Evolutionary conservation across 2,113 vertebrate species (phyloP).

Genomic region (Onychorhynchus coronatus): DNA sequence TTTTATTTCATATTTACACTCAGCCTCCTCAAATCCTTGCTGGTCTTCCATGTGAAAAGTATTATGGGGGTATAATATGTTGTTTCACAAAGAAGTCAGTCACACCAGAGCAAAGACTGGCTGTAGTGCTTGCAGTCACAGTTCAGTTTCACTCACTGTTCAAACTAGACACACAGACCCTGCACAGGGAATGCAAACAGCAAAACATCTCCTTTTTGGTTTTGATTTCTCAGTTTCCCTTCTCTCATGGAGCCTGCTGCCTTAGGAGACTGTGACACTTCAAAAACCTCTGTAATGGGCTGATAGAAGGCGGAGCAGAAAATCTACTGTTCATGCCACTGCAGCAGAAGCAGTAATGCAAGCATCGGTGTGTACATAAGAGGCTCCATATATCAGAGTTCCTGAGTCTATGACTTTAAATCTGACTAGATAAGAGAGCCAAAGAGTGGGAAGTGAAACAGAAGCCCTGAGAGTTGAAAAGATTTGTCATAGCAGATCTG

Average conservation of each 20-base stretch:
- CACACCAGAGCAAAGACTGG: background rate
- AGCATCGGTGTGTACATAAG: background rate
- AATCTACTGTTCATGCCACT: background rate
- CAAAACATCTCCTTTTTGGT: background rate
- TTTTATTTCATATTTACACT: background rate
- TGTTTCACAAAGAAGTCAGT: background rate
- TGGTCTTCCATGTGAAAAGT: background rate
- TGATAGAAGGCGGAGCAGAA: background rate
- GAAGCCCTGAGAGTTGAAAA: slow-evolving; percentile 52
- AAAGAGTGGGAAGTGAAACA: slow-evolving; percentile 63
- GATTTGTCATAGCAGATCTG: slow-evolving; percentile 59
- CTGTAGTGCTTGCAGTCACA: background rate
- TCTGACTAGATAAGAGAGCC: slow-evolving; percentile 56
- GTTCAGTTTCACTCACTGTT: background rate
- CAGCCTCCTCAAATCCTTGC: background rate
- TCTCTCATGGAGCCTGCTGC: background rate
- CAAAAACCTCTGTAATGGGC: background rate
- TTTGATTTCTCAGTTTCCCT: background rate
- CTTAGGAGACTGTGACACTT: background rate
- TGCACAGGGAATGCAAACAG: background rate
- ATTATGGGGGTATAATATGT: background rate
- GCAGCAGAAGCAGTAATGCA: background rate
- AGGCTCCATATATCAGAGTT: background rate
- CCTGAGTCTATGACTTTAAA: slow-evolving; percentile 51
- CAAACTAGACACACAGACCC: background rate